Evolutionary conservation across 1,140 invertebrate genomes (phyloP).

Genomic region (Saccostrea glomerata): DNA sequence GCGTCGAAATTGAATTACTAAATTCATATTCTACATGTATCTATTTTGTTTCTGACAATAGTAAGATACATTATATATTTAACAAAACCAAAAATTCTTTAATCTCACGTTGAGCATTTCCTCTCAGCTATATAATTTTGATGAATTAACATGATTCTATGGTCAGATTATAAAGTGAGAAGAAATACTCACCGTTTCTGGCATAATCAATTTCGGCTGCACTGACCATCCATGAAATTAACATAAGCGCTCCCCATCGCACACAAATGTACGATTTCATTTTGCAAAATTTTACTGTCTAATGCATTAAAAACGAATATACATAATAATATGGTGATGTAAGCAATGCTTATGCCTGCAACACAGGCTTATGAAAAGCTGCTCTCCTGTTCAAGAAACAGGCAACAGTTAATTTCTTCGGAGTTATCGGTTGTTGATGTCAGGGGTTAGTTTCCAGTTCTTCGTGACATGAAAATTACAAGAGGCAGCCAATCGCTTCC

Average conservation of each 20-base stretch:
- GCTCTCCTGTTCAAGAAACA: constrained; percentile 7
- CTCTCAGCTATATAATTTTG: background rate
- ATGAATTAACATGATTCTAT: background rate
- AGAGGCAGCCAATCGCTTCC: constrained; percentile 10
- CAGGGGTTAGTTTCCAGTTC: background rate
- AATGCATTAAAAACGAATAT: background rate
- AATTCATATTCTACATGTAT: too few species aligned
- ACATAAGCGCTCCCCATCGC: background rate
- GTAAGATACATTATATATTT: too few species aligned
- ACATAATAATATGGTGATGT: background rate
- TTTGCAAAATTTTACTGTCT: background rate
- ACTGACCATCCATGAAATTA: constrained; percentile 24
- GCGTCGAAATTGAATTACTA: too few species aligned
- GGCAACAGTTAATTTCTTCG: background rate
- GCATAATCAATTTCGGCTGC: constrained; percentile 22
- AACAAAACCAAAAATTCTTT: background rate
- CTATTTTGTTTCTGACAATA: too few species aligned
- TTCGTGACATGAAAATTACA: background rate
- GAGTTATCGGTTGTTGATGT: background rate
- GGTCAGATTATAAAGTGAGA: constrained; percentile 10
- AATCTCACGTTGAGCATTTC: background rate
- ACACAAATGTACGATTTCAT: constrained; percentile 14
- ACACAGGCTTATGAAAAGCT: constrained; percentile 8
- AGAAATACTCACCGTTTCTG: constrained; percentile 30
- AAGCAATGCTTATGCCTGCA: background rate